Evolutionary conservation across 2,113 vertebrate genomes (phyloP), one percentile per base, ranked within the genome.

Genomic region (Semnornis frantzii): DNA sequence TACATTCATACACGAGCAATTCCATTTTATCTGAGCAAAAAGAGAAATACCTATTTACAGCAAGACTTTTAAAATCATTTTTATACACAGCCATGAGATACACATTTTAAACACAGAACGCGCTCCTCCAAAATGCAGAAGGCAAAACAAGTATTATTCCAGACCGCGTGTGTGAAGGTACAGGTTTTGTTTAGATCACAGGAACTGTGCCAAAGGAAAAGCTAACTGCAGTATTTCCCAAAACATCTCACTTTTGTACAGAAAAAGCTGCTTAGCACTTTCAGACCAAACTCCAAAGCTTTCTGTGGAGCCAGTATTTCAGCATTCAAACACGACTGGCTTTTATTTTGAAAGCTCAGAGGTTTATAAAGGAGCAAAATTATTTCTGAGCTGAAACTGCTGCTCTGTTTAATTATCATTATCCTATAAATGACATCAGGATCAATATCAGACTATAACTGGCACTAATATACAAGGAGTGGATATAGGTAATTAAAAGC

Each of bases 321-420:
- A 84, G 55, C n/a, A 84, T 16, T 46, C 15, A 82, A 78, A 76
- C 66, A 48, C 17, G 6, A 80, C 0, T 66, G 37, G 92, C 84
- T 65, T 89, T 85, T 81, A 86, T 69, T 92, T 75, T 77, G 73
- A 80, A 68, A 87, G 24, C 4, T 84, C 72, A 70, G 64, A 21
- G 12, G 50, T 52, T 91, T 77, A 48, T 87, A 92, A 92, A 82
- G 81, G 59, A 92, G n/a, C 5, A 87, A 70, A 88, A 76, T 24
- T 1, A 78, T 69, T 73, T 88, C 71, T 81, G 16, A 19, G 37
- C 14, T 72, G 50, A 64, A 89, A 93, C 1, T 89, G 48, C 30
- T 91, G 69, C 28, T 74, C 91, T 62, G 57, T 68, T 93, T 82
- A 78, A 95, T 82, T 79, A 88, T 33, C 54, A 21, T 85, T 89